Evolutionary conservation across 35 echinoderm and acorn worm genomes (phyloP).

Genomic region (Holothuria glaberrima): DNA sequence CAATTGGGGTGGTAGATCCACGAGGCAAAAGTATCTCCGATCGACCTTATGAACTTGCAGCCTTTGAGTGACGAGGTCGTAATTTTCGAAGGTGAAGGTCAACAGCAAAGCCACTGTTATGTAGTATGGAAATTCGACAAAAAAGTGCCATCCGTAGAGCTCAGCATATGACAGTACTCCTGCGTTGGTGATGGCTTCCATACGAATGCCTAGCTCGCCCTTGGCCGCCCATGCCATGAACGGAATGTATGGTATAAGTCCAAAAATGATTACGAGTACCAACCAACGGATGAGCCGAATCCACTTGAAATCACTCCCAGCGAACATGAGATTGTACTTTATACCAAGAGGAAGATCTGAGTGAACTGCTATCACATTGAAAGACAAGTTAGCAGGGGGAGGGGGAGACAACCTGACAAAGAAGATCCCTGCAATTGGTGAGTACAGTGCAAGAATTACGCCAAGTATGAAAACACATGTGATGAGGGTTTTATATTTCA

Average conservation of each 20-base stretch:
- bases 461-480: constrained; percentile 59
- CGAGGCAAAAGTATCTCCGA: constrained; percentile 43
- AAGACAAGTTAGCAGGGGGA: not conserved
- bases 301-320: constrained; percentile 35
- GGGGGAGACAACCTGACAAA: constrained; percentile 67
- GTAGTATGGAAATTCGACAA: constrained; percentile 64
- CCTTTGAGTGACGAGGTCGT: constrained; percentile 8
- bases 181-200: constrained; percentile 51
- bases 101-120: constrained; percentile 35
- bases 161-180: constrained; percentile 51
- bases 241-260: constrained; percentile 75
- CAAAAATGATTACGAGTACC: constrained; percentile 52
- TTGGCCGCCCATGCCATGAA: constrained; percentile 55
- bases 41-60: constrained; percentile 51
- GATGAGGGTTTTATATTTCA: constrained; percentile 56
- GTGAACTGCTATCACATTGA: constrained; percentile 40
- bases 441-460: constrained; percentile 73
- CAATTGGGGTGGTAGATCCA: constrained; percentile 37
- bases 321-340: constrained; percentile 74
- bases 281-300: constrained; percentile 66
- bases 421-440: constrained; percentile 75
- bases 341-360: constrained; percentile 80
- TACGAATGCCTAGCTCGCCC: constrained; percentile 47
- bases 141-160: constrained; percentile 49
- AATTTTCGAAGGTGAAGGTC: constrained; percentile 48